Base-by-base conservation (phyloP, 2,888 invertebrate genomes). In the Cosmia pyralina region DNA sequence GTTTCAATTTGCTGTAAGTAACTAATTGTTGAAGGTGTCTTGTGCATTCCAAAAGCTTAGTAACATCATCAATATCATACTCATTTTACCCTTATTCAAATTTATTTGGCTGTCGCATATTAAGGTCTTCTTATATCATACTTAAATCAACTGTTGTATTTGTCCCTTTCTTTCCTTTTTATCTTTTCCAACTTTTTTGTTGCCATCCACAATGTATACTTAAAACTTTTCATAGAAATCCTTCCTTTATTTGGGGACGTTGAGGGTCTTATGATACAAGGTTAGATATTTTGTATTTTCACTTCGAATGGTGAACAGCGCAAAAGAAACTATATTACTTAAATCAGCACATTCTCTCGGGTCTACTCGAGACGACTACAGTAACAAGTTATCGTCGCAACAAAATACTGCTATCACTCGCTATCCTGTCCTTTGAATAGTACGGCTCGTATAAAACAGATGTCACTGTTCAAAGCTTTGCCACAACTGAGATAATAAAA, bases 1-100 rank as follows among this genome's bases (percentile, higher is more conserved):
- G 0, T 75, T 73, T 34, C 55, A 75, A n/a, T 50, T 65, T 6
- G 48, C 50, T 4, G 63, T 64, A 19, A 73, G 72, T 72, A 46
- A 22, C 11, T 13, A 22, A 44, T 8, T 8, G 8, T 28, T 66
- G 5, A 28, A 19, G 8, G 19, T 13, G 28, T 1, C 5, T 44
- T 60, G 41, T n/a, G n/a, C 1, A 44, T 44, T 44, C 22, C 17
- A n/a, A 41, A 8, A 38, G n/a, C 7, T 38, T 38, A 58, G 19
- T 38, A 58, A 13, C 11, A 34, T 11, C 19, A 19, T 58, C 34
- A 22, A 13, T 13, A 4, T n/a, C 7, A 17, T 52, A 0, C 1
- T 10, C 4, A 4, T 8, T 19, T 19, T 19, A 19, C 19, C 10
- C 19, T 19, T 38, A 13, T n/a, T 38, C 4, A 13, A n/a, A 38